Evolutionary conservation across 2,113 vertebrate species (phyloP).

Genomic region (Caloenas nicobarica): DNA sequence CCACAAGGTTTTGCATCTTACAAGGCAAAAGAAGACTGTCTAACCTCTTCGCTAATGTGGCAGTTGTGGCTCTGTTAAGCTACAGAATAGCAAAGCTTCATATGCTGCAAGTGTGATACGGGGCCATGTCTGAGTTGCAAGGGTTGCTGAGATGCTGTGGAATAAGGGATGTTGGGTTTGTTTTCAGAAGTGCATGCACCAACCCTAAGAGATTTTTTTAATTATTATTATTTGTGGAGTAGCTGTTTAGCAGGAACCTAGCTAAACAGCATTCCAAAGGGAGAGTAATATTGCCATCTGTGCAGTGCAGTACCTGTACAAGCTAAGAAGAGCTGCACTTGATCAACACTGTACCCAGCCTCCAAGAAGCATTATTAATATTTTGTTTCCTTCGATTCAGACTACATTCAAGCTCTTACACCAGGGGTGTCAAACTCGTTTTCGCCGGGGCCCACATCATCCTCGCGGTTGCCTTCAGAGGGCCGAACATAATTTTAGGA

Average conservation of each 20-base stretch:
- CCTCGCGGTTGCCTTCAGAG: too few species aligned
- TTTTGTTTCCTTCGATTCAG: not conserved
- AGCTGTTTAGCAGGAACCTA: not conserved
- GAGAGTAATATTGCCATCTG: not conserved
- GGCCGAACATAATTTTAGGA: too few species aligned
- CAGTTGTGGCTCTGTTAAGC: not conserved
- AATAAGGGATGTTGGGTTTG: not conserved
- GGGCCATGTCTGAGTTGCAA: not conserved
- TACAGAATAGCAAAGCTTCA: not conserved
- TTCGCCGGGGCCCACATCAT: too few species aligned
- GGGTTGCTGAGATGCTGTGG: not conserved
- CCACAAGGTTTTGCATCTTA: not conserved
- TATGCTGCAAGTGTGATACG: fast-evolving
- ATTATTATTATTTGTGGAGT: not conserved
- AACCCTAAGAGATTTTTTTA: not conserved
- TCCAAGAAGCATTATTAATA: not conserved
- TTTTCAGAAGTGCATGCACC: not conserved
- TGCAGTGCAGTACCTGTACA: not conserved
- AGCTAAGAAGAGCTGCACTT: not conserved
- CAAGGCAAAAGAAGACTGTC: not conserved
- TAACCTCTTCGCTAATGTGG: not conserved
- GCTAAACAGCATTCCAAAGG: not conserved
- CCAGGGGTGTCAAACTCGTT: not conserved
- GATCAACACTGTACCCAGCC: not conserved
- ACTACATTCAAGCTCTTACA: not conserved